Conservation (phyloP, 1,140 invertebrate species). For the Campoletis sonorensis region DNA sequence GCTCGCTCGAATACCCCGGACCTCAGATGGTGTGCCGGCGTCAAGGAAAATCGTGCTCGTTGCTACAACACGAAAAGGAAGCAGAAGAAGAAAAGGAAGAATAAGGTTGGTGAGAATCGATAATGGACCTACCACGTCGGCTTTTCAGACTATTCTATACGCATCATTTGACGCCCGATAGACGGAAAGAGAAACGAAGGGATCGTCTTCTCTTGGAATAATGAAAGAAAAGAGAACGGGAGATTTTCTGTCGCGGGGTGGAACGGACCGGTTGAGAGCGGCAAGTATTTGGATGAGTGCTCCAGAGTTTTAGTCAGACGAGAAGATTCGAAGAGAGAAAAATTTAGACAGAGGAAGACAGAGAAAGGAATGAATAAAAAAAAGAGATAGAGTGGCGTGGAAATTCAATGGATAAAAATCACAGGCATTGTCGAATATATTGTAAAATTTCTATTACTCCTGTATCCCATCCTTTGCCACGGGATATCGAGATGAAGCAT, state of each 20-base stretch:
- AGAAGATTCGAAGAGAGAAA: constrained; percentile 49
- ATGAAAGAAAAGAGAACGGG: constrained; percentile 51
- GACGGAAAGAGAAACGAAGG: constrained; percentile 60
- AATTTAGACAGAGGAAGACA: constrained; percentile 39
- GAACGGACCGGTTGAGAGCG: background rate
- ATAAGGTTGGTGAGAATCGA: constrained; percentile 58
- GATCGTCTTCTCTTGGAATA: constrained; percentile 38
- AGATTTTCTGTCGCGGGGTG: constrained; percentile 48
- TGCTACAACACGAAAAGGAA: background rate
- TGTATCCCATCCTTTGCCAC: background rate
- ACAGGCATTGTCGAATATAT: constrained; percentile 66
- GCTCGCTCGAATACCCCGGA: constrained; percentile 55
- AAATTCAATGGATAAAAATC: constrained; percentile 73
- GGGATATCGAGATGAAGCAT: constrained; percentile 59
- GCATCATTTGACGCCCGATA: constrained; percentile 73
- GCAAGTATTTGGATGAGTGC: constrained; percentile 33
- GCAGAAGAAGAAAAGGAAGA: background rate
- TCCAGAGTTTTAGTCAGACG: constrained; percentile 17
- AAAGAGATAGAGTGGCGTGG: constrained; percentile 1
- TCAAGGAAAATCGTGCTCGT: constrained; percentile 18
- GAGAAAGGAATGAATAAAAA: constrained; percentile 43
- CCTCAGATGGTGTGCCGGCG: background rate
- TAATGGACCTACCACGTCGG: constrained; percentile 65
- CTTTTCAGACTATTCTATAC: constrained; percentile 71
- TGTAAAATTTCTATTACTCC: constrained; percentile 23